These are phyloP conservation scores for Rhincodon typus DNA, from an alignment of 2,797 vertebrate genomes.

Conservation along the genomic window DNA sequence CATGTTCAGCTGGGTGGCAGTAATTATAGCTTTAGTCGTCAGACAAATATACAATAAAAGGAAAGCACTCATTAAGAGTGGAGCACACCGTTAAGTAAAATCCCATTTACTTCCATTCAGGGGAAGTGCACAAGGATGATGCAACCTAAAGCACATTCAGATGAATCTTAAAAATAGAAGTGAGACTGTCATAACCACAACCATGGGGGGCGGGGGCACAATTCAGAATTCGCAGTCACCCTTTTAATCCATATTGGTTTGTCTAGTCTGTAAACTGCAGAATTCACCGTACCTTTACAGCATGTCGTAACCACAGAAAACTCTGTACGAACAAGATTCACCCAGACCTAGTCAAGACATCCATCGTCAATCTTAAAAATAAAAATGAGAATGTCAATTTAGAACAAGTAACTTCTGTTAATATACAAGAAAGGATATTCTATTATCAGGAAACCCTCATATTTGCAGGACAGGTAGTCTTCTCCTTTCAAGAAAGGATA, in stretches of 20 bases:
- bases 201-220: not conserved
- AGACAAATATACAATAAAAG: constrained; percentile 36
- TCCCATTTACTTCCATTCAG: not conserved
- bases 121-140: not conserved
- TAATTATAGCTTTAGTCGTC: not conserved
- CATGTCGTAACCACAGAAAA: constrained; percentile 90
- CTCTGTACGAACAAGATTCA: constrained; percentile 61
- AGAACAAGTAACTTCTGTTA: not conserved
- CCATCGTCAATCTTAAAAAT: constrained; percentile 73
- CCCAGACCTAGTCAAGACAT: constrained; percentile 48
- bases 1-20: constrained; percentile 34
- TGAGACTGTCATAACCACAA: too few relatives aligned
- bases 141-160: not conserved
- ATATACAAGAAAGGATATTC: not conserved
- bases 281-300: constrained; percentile 69
- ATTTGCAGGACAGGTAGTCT: constrained; percentile 36
- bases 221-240: not conserved
- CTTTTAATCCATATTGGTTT: not conserved
- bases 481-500: constrained; percentile 32
- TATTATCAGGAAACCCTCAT: constrained; percentile 5
- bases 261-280: not conserved
- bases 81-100: not conserved
- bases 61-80: not conserved
- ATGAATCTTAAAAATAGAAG: not conserved
- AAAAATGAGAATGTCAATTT: not conserved